phyloP scores from a whole-genome alignment of 2,113 vertebrate genomes.

The Meriones unguiculatus region DNA sequence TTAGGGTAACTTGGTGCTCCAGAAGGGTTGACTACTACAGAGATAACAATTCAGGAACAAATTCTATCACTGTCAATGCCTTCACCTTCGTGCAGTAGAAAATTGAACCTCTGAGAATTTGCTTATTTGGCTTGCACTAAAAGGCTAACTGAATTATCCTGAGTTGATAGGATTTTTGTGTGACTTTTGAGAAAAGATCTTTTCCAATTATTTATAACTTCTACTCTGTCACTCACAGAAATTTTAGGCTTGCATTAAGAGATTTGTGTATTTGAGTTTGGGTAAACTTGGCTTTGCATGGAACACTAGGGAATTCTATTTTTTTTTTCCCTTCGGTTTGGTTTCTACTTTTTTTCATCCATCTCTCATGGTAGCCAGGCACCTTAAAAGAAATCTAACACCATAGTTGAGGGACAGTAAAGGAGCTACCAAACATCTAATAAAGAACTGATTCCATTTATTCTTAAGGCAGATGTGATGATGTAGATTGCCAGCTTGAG shows the following conservation, averaged over 20 bases:
- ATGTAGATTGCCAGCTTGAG: neutral
- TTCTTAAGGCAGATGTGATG: neutral
- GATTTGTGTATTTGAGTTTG: neutral
- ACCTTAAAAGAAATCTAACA: constrained; percentile 44
- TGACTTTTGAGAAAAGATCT: constrained; percentile 49
- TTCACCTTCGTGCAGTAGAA: constrained; percentile 28
- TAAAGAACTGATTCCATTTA: neutral
- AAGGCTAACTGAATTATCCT: constrained; percentile 58
- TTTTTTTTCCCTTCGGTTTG: constrained; percentile 18
- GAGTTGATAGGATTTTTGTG: constrained; percentile 62
- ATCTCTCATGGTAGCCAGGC: constrained; percentile 41
- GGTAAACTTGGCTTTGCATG: constrained; percentile 30
- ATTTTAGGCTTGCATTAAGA: constrained; percentile 56
- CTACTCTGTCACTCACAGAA: constrained; percentile 11
- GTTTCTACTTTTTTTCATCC: constrained; percentile 34
- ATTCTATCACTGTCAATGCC: neutral
- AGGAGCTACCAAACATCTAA: neutral
- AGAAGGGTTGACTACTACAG: neutral
- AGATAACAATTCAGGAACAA: constrained; percentile 30
- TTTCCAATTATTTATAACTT: constrained; percentile 65
- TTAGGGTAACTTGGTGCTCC: neutral
- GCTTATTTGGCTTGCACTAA: constrained; percentile 52
- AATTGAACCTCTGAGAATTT: constrained; percentile 58
- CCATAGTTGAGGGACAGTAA: constrained; percentile 31
- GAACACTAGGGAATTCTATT: neutral